Percentiles rank a stretch among this genome's conserved stretches.
These are phyloP conservation scores for Leontopithecus rosalia DNA, from an alignment of 2,797 vertebrate genomes.

Conservation along the genomic window DNA sequence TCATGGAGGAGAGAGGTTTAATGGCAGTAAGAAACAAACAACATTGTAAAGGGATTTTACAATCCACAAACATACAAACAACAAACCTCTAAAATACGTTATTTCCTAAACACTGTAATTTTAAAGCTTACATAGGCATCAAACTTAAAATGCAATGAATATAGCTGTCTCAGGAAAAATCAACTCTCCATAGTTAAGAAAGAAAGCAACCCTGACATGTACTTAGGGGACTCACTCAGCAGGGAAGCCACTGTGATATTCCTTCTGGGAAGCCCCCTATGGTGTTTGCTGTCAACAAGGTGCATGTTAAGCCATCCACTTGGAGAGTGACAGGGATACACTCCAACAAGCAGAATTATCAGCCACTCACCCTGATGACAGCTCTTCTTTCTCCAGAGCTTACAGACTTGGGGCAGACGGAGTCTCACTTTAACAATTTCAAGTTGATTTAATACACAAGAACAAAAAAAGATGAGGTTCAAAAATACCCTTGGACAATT, in stretches of 20 bases:
- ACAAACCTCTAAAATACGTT: neutral
- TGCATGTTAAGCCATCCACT: constrained; percentile 52
- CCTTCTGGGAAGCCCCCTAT: constrained; percentile 58
- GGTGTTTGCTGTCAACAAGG: constrained; percentile 57
- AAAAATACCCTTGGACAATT: constrained; percentile 66
- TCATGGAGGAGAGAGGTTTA: neutral
- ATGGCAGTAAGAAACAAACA: neutral
- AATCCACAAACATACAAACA: neutral
- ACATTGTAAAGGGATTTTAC: neutral
- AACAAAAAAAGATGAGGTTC: constrained; percentile 57
- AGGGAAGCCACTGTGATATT: neutral
- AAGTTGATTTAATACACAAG: constrained; percentile 71
- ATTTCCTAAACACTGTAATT: constrained; percentile 9
- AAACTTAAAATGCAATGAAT: constrained; percentile 36
- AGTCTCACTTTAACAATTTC: constrained; percentile 69
- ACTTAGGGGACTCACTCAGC: constrained; percentile 23
- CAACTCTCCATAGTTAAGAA: constrained; percentile 10
- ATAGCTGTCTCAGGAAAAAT: constrained; percentile 58
- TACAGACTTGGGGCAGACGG: constrained; percentile 50
- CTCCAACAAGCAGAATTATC: constrained; percentile 66
- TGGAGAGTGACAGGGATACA: constrained; percentile 76
- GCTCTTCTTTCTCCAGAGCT: constrained; percentile 67
- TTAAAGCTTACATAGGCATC: neutral
- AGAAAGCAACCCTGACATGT: neutral
- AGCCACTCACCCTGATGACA: constrained; percentile 44